Percentiles rank a stretch among this genome's conserved stretches.
Evolutionary conservation across 2,113 vertebrate species (phyloP).

Genomic region (Gasterosteus aculeatus): DNA sequence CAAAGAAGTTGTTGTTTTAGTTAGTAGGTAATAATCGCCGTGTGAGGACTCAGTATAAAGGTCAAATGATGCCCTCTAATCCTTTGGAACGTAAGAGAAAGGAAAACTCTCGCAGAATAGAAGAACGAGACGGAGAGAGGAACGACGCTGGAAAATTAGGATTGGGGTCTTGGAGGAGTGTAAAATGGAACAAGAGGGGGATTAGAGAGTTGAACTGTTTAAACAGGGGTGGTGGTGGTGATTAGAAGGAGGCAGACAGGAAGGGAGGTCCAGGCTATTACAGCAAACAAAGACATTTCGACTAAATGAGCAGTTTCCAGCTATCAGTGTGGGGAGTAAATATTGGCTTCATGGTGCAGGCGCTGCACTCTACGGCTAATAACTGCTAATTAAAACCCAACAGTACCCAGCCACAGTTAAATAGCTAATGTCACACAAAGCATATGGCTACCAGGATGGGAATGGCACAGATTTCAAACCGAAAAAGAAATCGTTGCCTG

Average conservation of each 20-base stretch:
- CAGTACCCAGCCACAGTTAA: constrained; percentile 3
- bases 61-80: background rate
- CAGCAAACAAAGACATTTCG: constrained; percentile 38
- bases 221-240: constrained; percentile 16
- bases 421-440: constrained; percentile 9
- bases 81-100: background rate
- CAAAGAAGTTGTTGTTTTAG: background rate
- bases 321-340: constrained; percentile 46
- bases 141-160: background rate
- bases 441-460: background rate
- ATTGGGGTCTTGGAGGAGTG: background rate
- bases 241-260: constrained; percentile 35
- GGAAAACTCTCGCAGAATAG: background rate
- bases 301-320: constrained; percentile 41
- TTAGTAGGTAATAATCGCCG: background rate
- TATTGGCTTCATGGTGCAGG: constrained; percentile 26
- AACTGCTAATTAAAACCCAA: constrained; percentile 40
- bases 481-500: background rate
- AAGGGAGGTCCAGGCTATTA: constrained; percentile 28
- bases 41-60: background rate
- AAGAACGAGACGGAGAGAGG: background rate
- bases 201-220: constrained; percentile 6
- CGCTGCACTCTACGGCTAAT: constrained; percentile 41
- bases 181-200: constrained; percentile 1
- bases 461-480: background rate